A percentile compares a stretch with the other conserved stretches of the same genome.
These are phyloP conservation scores for Halictus ligatus DNA, from an alignment of 2,888 invertebrate species.

Conservation along the genomic window DNA sequence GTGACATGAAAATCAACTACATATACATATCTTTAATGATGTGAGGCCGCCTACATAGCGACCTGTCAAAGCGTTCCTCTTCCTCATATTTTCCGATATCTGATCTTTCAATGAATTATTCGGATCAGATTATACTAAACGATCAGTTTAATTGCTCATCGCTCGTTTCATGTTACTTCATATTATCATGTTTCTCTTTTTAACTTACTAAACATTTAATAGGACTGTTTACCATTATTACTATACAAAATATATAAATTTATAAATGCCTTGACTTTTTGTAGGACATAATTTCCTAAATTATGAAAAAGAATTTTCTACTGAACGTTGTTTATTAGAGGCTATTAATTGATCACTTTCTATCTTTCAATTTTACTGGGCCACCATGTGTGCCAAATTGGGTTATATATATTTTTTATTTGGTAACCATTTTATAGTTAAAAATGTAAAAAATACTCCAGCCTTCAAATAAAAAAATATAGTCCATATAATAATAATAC, in stretches of 20 bases:
- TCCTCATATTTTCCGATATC: conserved; percentile 32
- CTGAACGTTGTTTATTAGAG: neutral
- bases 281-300: neutral
- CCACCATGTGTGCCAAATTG: neutral
- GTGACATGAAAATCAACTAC: conserved; percentile 47
- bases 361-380: neutral
- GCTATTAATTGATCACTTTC: neutral
- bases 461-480: neutral
- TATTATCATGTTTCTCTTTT: neutral
- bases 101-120: conserved; percentile 39
- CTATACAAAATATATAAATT: neutral
- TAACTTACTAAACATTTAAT: neutral
- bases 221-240: neutral
- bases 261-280: neutral
- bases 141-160: conserved; percentile 35
- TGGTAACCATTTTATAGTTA: neutral
- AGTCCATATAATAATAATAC: neutral
- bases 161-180: neutral
- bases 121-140: conserved; percentile 15
- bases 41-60: conserved; percentile 54
- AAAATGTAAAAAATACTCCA: neutral
- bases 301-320: neutral
- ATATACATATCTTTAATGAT: conserved; percentile 38
- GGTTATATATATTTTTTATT: neutral
- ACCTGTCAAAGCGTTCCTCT: conserved; percentile 63